phyloP scores from a whole-genome alignment of 2,888 invertebrate species.

The Lissonota sp. region DNA sequence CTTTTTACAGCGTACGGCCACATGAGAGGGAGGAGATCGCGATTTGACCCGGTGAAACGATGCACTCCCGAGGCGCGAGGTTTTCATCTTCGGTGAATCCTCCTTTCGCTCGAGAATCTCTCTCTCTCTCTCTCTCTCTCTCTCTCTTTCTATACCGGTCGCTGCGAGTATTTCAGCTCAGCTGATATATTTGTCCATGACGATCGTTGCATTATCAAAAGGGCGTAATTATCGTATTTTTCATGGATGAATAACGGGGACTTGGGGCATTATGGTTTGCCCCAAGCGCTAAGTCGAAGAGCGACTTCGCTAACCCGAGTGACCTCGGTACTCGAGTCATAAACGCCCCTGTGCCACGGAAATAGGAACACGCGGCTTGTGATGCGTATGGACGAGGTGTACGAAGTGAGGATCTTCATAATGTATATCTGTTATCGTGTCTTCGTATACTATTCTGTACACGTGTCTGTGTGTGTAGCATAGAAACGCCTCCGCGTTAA shows the following conservation, averaged over 20 bases:
- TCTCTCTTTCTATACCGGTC: constrained; percentile 6
- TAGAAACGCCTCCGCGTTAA: constrained; percentile 61
- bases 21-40: constrained; percentile 63
- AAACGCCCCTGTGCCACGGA: constrained; percentile 67
- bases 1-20: constrained; percentile 25
- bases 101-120: constrained; percentile 47
- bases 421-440: constrained; percentile 22
- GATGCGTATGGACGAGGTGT: constrained; percentile 34
- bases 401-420: background rate
- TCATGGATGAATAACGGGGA: too few species aligned
- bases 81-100: constrained; percentile 59
- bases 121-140: constrained; percentile 8
- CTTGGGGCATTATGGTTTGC: too few species aligned
- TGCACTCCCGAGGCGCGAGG: constrained; percentile 47
- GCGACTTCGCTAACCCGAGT: constrained; percentile 61
- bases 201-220: too few species aligned
- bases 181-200: background rate
- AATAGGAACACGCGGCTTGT: constrained; percentile 61
- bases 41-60: constrained; percentile 63
- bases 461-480: constrained; percentile 10
- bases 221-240: too few species aligned
- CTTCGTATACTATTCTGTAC: background rate
- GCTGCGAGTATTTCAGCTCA: background rate
- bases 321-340: constrained; percentile 61
- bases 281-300: constrained; percentile 5